Evolutionary conservation across 2,888 invertebrate genomes (phyloP).

Genomic region (Megastigmus dorsalis): DNA sequence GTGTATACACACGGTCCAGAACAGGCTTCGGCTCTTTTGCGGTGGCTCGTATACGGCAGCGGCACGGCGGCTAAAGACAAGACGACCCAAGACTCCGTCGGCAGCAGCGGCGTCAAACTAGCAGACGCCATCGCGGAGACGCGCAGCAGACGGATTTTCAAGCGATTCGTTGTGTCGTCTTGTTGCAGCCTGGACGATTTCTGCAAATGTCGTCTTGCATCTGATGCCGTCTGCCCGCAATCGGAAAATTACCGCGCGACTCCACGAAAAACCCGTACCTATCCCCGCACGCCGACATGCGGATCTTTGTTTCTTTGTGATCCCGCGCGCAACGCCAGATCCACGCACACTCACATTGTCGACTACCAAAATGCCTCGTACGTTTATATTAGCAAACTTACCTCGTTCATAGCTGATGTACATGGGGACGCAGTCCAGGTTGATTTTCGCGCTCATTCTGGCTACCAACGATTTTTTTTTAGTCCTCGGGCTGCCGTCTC

Average conservation of each 20-base stretch:
- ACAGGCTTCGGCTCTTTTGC: too few relatives aligned
- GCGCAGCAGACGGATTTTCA: conserved; percentile 74
- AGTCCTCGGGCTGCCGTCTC: too few relatives aligned
- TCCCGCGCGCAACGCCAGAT: background rate
- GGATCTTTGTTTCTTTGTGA: background rate
- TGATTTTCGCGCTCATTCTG: conserved; percentile 38
- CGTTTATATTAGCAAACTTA: too few relatives aligned
- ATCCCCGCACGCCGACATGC: background rate
- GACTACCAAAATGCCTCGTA: too few relatives aligned
- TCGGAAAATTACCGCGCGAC: too few relatives aligned
- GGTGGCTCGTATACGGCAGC: too few relatives aligned
- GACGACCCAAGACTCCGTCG: conserved; percentile 6
- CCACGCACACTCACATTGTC: too few relatives aligned
- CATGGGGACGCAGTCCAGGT: conserved; percentile 1
- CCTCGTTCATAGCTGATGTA: conserved; percentile 41
- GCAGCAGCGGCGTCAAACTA: conserved; percentile 66
- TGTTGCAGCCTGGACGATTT: background rate
- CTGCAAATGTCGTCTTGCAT: too few relatives aligned
- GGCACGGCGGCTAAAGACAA: background rate
- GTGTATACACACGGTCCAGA: too few relatives aligned
- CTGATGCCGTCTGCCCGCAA: background rate
- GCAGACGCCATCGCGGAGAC: conserved; percentile 73
- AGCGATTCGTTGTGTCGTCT: conserved; percentile 38
- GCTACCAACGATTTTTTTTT: too few relatives aligned
- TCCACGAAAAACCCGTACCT: background rate